Percentiles rank a stretch among this genome's conserved stretches.
Conservation (phyloP, 2,113 vertebrate genomes). For the Eptesicus fuscus region DNA sequence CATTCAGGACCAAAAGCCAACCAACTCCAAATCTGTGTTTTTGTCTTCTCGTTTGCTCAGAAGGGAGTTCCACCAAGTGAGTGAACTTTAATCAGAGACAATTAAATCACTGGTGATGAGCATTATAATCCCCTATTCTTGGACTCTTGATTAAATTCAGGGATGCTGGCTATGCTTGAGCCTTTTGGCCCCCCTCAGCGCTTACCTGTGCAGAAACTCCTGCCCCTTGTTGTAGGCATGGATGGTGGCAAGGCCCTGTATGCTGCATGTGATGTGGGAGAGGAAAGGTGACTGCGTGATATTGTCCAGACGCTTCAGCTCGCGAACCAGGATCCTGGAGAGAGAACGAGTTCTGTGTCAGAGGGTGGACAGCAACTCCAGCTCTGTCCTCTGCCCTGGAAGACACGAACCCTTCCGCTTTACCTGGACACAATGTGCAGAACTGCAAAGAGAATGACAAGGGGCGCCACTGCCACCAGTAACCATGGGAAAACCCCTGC, state of each 20-base stretch:
- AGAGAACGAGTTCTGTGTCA: conserved; percentile 2
- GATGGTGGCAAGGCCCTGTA: conserved; percentile 93
- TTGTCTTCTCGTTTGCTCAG: background rate
- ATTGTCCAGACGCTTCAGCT: conserved; percentile 95
- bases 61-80: background rate
- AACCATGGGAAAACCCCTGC: conserved; percentile 93
- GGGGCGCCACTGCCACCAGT: conserved; percentile 90
- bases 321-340: conserved; percentile 90
- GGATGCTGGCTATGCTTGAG: background rate
- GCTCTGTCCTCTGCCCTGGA: background rate
- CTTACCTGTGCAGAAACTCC: conserved; percentile 91
- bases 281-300: conserved; percentile 93
- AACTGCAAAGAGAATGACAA: conserved; percentile 86
- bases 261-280: conserved; percentile 93
- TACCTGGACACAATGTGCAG: conserved; percentile 91
- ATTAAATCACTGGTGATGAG: background rate
- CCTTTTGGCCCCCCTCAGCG: background rate
- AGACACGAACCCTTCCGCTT: conserved; percentile 3
- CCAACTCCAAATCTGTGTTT: background rate
- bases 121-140: background rate
- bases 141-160: background rate
- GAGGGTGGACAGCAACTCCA: background rate
- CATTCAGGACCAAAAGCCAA: background rate
- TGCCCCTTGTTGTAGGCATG: conserved; percentile 90
- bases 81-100: background rate